Conservation (phyloP, 64 coral and sea anemone species). For the Actinia tenebrosa region DNA sequence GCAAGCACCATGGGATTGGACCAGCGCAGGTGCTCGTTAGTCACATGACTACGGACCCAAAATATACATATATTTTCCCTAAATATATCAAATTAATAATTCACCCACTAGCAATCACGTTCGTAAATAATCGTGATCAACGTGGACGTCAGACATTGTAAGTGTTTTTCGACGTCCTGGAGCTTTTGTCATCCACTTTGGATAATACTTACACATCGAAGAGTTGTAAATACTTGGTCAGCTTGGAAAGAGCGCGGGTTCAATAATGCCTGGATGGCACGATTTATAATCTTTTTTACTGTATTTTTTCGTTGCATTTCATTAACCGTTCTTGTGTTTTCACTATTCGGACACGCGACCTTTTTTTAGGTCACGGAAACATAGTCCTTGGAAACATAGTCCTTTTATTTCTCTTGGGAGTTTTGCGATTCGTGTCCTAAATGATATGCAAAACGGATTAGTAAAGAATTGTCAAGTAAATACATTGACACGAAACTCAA, state of each 20-base stretch:
- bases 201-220: background rate
- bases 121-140: conserved; percentile 18
- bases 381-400: background rate
- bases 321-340: background rate
- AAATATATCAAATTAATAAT: conserved; percentile 3
- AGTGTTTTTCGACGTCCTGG: conserved; percentile 11
- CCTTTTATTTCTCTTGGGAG: background rate
- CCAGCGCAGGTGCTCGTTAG: conserved; percentile 63
- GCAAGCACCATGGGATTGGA: conserved; percentile 91
- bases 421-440: background rate
- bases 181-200: conserved; percentile 5
- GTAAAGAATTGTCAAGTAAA: background rate
- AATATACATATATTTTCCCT: background rate
- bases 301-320: too few species aligned
- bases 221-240: background rate
- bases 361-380: background rate
- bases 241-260: background rate
- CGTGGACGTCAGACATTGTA: background rate
- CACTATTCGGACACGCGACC: background rate
- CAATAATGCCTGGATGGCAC: too few species aligned
- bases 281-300: too few species aligned
- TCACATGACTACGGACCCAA: conserved; percentile 56
- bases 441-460: background rate
- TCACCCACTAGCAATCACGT: background rate
- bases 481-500: background rate